A percentile compares a stretch with the other conserved stretches of the same genome.
These are phyloP conservation scores for Cinclus mexicanus DNA, from an alignment of 2,113 vertebrate species.

Conservation along the genomic window DNA sequence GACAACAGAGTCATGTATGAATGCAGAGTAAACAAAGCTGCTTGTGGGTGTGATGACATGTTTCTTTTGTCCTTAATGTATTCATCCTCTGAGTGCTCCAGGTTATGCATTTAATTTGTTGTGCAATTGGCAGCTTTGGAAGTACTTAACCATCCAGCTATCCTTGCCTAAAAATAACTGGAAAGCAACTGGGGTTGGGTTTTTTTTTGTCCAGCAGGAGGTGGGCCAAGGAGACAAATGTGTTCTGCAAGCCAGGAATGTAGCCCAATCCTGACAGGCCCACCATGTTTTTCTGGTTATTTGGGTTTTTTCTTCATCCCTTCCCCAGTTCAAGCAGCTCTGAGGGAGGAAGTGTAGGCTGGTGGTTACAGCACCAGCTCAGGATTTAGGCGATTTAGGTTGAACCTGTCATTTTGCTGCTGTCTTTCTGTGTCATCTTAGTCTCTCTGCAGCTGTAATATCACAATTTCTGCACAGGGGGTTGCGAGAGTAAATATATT, in stretches of 20 bases:
- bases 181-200: not conserved
- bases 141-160: constrained; percentile 24
- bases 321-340: not conserved
- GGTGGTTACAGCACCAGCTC: not conserved
- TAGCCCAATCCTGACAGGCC: too few species aligned
- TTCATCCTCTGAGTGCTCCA: constrained; percentile 55
- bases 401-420: constrained; percentile 36
- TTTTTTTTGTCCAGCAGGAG: not conserved
- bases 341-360: not conserved
- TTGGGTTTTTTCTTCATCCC: not conserved
- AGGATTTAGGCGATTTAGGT: not conserved
- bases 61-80: constrained; percentile 63
- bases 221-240: not conserved
- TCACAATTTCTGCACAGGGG: not conserved
- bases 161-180: constrained; percentile 43
- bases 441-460: not conserved
- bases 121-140: constrained; percentile 57
- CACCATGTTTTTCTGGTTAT: not conserved
- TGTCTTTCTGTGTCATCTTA: constrained; percentile 17
- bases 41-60: constrained; percentile 57
- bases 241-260: not conserved
- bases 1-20: constrained; percentile 47
- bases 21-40: constrained; percentile 58
- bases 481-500: constrained; percentile 37
- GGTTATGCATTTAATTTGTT: constrained; percentile 67